Base-by-base conservation (phyloP, 2,113 vertebrate species). In the Dasyornis broadbenti region DNA sequence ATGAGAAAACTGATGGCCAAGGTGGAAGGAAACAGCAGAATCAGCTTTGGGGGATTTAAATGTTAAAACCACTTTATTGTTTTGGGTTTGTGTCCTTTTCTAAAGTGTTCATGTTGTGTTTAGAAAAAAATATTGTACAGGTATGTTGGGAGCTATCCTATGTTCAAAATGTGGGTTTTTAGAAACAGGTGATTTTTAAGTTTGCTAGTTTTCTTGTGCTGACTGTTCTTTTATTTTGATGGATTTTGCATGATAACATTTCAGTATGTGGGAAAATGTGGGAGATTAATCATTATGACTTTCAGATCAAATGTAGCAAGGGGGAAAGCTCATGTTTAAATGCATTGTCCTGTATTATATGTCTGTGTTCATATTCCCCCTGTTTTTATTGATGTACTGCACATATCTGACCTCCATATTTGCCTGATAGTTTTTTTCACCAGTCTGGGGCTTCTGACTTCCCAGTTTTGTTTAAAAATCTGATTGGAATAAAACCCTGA, bases 291-390 rank as follows among this genome's bases (percentile, higher is more conserved):
- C 82, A 89, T 78, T 71, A 80, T 19, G 45, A 81, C 65, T 84
- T 84, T 68, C 65, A 83, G 61, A 90, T 49, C 31, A 75, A 78
- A 73, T 30, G 22, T 23, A 83, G 68, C 64, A 90, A 61, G 49
- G 85, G 83, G 56, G 23, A 87, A 90, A 86, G n/a, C 39, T 84
- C 80, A 72, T 33, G 65, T 95, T 94, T 95, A 96, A 96, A 92
- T 79, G 80, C 86, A 69, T 56, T 97, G 97, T 97, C 96, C 78
- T 94, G 95, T 96, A 96, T 37, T 97, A 45, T 61, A 68, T 94
- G 97, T 97, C 65, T 96, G 92, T 92, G 86, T 86, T 92, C 93
- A 31, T 70, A 73, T 87, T 85, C 68, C 73, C 65, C 28, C 39
- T 37, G 45, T 88, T 86, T 88, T 91, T 89, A 84, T 63, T 28